Evolutionary conservation across 1,140 invertebrate species (phyloP), one percentile per base, ranked within the genome.

Genomic region (Mylabris phalerata): DNA sequence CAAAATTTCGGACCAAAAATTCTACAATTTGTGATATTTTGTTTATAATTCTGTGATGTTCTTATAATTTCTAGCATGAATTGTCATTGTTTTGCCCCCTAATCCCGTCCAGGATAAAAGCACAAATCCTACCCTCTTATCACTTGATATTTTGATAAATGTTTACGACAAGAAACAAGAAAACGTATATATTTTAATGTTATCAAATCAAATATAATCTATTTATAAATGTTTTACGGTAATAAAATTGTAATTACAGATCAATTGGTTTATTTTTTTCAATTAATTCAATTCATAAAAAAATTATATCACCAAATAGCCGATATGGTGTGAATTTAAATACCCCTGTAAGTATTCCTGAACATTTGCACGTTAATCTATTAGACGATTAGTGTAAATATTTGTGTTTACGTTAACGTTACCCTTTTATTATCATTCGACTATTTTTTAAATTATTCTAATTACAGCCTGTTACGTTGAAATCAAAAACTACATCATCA

Each of bases 401-500:
- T 42, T 42, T 4, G 4, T 42, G 3, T 42, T 42, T 10, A 42
- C 19, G 11, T 42, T 9, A 11, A 9, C 41, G 41, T 42, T 9
- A 9, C n/a, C 3, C 3, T 42, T n/a, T 42, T 9, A 10, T 42
- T n/a, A 9, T 40, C 2, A 19, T 19, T 19, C 19, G 19, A 19
- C 19, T 19, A 19, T 19, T 19, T 1, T 32, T 32, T 32, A 32
- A 32, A 32, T 32, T 5, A 32, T 32, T 32, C 19, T 19, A 19
- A 19, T 32, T 32, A 32, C 32, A 32, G 32, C 32, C 32, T 4
- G 32, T 32, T 5, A 32, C 7, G 41, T 6, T 5, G 5, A 42
- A 10, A 42, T 11, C 41, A 9, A 42, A 42, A 42, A 7, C 5
- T 42, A 42, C 26, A 47, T 44, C 81, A 13, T 84, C 73, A 13